A percentile compares a stretch with the other conserved stretches of the same genome.
phyloP scores from a whole-genome alignment of 2,888 invertebrate genomes.

The Lydus trimaculatus region DNA sequence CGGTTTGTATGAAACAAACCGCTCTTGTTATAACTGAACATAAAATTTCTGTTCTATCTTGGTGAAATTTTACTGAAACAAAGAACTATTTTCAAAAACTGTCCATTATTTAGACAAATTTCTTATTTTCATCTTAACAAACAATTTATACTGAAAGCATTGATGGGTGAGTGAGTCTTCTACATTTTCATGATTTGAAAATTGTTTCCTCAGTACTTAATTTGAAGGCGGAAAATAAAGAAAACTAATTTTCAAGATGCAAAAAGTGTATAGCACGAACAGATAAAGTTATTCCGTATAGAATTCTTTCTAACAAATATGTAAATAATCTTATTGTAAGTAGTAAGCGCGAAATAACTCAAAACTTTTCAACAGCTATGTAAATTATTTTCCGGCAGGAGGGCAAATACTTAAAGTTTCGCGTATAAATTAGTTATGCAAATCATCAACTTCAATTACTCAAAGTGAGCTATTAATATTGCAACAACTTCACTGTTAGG shows the following conservation, averaged over 20 bases:
- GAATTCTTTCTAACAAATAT: slow-evolving; percentile 36
- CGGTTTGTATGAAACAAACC: too few species aligned
- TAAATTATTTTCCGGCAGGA: slow-evolving; percentile 40
- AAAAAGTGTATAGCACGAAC: slow-evolving; percentile 7
- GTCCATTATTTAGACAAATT: too few species aligned
- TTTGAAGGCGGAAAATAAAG: slow-evolving; percentile 22
- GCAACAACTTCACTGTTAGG: background rate
- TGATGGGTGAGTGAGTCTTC: background rate
- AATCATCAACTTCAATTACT: slow-evolving; percentile 38
- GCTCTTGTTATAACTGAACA: too few species aligned
- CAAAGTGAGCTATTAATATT: slow-evolving; percentile 19
- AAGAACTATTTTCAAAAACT: too few species aligned
- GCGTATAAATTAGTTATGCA: slow-evolving; percentile 39
- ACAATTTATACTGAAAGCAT: too few species aligned
- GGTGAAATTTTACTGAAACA: too few species aligned
- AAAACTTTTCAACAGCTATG: slow-evolving; percentile 38
- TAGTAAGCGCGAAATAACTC: slow-evolving; percentile 38
- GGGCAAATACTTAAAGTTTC: slow-evolving; percentile 40
- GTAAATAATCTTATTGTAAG: slow-evolving; percentile 41
- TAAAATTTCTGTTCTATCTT: too few species aligned
- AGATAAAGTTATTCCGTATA: slow-evolving; percentile 29
- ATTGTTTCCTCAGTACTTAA: slow-evolving; percentile 20
- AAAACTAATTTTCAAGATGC: slow-evolving; percentile 19
- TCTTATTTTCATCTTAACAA: too few species aligned
- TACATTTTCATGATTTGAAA: slow-evolving; percentile 17